Percentiles rank a stretch among this genome's conserved stretches.
Evolutionary conservation across 1,140 invertebrate species (phyloP).

Genomic region (Pristionchus pacificus): DNA sequence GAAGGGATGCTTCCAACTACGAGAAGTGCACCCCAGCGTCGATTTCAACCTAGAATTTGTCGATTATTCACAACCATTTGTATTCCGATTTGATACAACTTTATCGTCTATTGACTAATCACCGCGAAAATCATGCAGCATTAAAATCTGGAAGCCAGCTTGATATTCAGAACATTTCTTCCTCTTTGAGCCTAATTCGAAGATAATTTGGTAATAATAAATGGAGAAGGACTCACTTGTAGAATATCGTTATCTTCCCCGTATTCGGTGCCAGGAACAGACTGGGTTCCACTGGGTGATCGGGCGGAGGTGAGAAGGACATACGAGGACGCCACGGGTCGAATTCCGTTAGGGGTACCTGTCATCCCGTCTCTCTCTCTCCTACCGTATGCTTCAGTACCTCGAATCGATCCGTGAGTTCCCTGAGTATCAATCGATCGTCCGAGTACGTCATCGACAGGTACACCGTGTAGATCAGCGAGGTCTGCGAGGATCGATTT

Average conservation of each 20-base stretch:
- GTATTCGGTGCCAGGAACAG: slow-evolving; percentile 17
- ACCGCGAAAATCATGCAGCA: too few relatives aligned
- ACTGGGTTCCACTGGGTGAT: background rate
- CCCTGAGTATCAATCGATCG: slow-evolving; percentile 20
- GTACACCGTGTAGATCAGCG: slow-evolving; percentile 10
- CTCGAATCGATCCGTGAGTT: slow-evolving; percentile 20
- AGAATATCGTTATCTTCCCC: slow-evolving; percentile 12
- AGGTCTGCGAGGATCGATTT: too few relatives aligned
- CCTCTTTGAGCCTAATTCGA: too few relatives aligned
- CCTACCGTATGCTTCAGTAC: background rate
- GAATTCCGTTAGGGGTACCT: slow-evolving; percentile 11
- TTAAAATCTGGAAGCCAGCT: too few relatives aligned
- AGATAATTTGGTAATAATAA: too few relatives aligned
- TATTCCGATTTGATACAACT: too few relatives aligned
- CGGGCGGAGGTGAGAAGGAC: slow-evolving; percentile 5
- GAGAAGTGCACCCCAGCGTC: slow-evolving; percentile 18
- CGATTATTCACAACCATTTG: background rate
- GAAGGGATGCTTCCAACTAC: slow-evolving; percentile 37
- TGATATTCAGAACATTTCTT: too few relatives aligned
- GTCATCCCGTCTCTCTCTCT: background rate
- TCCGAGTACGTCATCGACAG: slow-evolving; percentile 21
- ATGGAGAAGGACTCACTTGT: too few relatives aligned
- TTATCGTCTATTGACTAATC: too few relatives aligned
- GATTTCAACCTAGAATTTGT: slow-evolving; percentile 24
- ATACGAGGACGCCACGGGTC: slow-evolving; percentile 18